These are phyloP conservation scores for Cyprinus carpio DNA, from an alignment of 2,113 vertebrate species.

Conservation along the genomic window DNA sequence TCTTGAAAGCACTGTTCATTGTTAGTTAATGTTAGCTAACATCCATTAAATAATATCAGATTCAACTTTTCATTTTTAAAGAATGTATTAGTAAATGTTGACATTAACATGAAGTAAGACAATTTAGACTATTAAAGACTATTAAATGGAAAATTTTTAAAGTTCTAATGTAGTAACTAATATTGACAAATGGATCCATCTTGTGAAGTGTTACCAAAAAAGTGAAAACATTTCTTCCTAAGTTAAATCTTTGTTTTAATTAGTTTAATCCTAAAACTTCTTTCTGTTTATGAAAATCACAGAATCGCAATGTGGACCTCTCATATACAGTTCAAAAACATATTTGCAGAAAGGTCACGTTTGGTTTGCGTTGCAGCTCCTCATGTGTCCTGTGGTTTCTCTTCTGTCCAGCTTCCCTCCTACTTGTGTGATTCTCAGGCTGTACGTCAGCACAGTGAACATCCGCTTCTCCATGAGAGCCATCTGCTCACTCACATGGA, in stretches of 20 bases:
- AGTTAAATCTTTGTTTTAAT: background rate
- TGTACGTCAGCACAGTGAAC: slow-evolving; percentile 24
- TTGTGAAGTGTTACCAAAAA: background rate
- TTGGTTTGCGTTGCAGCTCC: background rate
- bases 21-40: too few species aligned
- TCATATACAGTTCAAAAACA: background rate
- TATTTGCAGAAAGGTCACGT: background rate
- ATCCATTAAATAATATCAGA: too few species aligned
- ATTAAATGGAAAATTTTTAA: background rate
- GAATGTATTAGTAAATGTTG: too few species aligned
- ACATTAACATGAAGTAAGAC: background rate
- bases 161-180: too few species aligned
- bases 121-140: background rate
- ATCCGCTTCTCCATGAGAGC: background rate
- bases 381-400: background rate
- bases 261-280: background rate
- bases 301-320: background rate
- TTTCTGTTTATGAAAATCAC: background rate
- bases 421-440: slow-evolving; percentile 25
- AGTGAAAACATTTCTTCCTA: background rate
- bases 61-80: too few species aligned
- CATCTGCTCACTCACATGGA: slow-evolving; percentile 51
- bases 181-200: background rate
- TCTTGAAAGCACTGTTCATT: too few species aligned
- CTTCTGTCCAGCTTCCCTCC: slow-evolving; percentile 29